Base-by-base conservation (phyloP, 2,888 invertebrate genomes). In the Danaus chrysippus region DNA sequence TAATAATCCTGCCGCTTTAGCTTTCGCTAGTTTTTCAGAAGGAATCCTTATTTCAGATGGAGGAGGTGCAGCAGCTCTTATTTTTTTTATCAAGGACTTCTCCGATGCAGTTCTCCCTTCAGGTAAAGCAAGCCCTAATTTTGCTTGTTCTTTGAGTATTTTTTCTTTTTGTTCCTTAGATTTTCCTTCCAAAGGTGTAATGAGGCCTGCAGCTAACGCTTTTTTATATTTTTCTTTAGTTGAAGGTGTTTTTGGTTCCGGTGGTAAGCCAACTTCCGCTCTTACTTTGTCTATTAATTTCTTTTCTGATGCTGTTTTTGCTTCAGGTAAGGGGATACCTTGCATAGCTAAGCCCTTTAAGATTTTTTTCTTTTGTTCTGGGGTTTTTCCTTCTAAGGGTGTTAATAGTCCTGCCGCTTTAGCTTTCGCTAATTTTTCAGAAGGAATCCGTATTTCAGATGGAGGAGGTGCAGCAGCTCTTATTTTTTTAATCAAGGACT, bases 161-260 rank as follows among this genome's bases (percentile, higher is more conserved):
- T 72, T 74, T 68, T 76, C 77, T 67, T 79, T 77, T 56, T 77
- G 70, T 19, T 59, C 66, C 15, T 64, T 58, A 1, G 73, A 62
- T 62, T 77, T 76, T 0, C 77, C 79, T 65, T 75, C 72, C 9
- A 80, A 61, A 6, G 72, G 68, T 11, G 70, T 68, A 13, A 70
- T 53, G 19, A 65, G 15, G 10, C 69, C 66, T 10, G 59, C 64
- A 17, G 63, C 68, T 56, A 68, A 59, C 5, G 70, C 70, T 66
- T 23, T 23, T 23, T 23, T 23, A 23, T 69, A 69, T 54, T 41
- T 70, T 65, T 62, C 66, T 71, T 60, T 69, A 56, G 43, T 55
- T 43, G 63, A 61, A 0, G 64, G 19, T 10, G 59, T 62, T 59
- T 62, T 68, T 0, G 73, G 73, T 64, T 70, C 74, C 2, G 43